Evolutionary conservation across 2,113 vertebrate species (phyloP).

Genomic region (Ochotona curzoniae): DNA sequence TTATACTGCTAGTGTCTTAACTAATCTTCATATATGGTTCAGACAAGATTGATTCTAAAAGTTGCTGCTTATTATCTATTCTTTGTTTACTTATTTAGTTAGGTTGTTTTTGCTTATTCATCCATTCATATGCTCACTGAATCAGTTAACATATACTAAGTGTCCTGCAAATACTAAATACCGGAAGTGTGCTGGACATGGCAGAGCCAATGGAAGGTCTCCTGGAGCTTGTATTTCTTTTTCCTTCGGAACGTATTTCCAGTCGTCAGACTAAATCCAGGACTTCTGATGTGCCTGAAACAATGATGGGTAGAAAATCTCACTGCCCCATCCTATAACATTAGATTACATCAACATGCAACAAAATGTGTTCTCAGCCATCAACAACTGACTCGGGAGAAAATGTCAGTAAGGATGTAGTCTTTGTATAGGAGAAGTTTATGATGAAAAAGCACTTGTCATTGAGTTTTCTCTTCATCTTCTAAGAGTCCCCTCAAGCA

Average conservation of each 20-base stretch:
- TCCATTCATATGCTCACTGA: too few relatives aligned
- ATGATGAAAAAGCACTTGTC: neutral
- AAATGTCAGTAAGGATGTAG: neutral
- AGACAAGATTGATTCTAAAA: neutral
- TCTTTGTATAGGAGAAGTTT: neutral
- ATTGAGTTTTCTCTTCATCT: conserved; percentile 9
- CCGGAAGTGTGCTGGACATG: neutral
- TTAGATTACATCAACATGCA: neutral
- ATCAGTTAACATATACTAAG: neutral
- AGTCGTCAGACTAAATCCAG: neutral
- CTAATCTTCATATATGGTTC: neutral
- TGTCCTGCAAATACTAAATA: neutral
- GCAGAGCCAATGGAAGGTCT: neutral
- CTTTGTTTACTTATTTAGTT: neutral
- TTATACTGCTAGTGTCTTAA: neutral
- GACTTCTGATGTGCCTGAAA: neutral
- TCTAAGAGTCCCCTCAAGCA: conserved; percentile 19
- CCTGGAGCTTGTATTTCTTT: neutral
- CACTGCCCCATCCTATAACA: neutral
- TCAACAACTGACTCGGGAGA: neutral
- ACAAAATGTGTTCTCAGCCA: neutral
- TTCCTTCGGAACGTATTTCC: neutral
- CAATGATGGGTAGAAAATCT: neutral
- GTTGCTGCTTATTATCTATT: neutral
- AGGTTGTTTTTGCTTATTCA: too few relatives aligned